Evolutionary conservation across 1,140 invertebrate species (phyloP).

Genomic region (Leptestheria dahalacensis): DNA sequence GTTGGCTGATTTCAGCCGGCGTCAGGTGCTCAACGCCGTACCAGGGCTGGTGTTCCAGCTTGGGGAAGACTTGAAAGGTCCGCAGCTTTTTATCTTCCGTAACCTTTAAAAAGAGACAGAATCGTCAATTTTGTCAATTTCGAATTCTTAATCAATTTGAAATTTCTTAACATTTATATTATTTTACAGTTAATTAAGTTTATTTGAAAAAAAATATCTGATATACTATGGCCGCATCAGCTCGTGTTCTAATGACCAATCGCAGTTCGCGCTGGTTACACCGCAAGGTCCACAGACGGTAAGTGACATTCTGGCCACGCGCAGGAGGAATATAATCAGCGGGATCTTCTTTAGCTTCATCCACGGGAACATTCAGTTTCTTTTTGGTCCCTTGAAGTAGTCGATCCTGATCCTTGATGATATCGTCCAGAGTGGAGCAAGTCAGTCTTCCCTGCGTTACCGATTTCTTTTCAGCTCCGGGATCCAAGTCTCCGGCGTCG

Average conservation of each 20-base stretch:
- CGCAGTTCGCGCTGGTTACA: neutral
- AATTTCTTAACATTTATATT: neutral
- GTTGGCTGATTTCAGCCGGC: neutral
- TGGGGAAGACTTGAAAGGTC: constrained; percentile 1
- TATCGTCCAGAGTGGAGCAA: neutral
- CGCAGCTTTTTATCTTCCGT: neutral
- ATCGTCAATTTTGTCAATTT: no score
- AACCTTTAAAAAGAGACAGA: neutral
- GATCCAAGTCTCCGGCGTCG: neutral
- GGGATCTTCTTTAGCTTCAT: constrained; percentile 1
- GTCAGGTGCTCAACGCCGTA: neutral
- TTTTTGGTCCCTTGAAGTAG: neutral
- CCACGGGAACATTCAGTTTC: neutral
- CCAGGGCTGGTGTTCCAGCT: constrained; percentile 7
- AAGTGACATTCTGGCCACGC: neutral
- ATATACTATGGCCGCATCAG: neutral
- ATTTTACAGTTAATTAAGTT: neutral
- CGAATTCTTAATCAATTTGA: neutral
- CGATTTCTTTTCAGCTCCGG: neutral
- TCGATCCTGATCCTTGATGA: constrained; percentile 5
- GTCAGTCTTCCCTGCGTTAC: neutral
- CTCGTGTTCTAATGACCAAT: neutral
- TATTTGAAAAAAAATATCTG: neutral
- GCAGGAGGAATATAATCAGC: neutral
- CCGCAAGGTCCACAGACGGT: neutral